A percentile compares a stretch with the other conserved stretches of the same genome.
Evolutionary conservation across 2,888 invertebrate species (phyloP).

Genomic region (Pristionchus entomophagus): DNA sequence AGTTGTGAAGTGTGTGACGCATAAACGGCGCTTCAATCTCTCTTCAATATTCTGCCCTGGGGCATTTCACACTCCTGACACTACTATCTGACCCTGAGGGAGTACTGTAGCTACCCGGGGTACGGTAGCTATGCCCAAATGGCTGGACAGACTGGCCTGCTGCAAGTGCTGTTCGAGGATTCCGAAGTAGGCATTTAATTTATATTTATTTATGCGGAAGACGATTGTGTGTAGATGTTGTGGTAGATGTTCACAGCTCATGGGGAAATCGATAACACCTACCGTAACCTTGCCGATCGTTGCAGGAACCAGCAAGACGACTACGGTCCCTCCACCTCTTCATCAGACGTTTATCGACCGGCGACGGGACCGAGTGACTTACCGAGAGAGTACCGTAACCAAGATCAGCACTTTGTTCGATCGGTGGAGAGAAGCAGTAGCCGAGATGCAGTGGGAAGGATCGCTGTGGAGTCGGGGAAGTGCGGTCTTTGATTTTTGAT

Average conservation of each 20-base stretch:
- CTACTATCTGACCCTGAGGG: neutral
- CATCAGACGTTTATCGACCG: neutral
- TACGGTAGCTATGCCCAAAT: slow-evolving; percentile 7
- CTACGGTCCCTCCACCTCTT: slow-evolving; percentile 31
- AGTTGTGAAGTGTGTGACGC: neutral
- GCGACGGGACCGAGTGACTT: neutral
- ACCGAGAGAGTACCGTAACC: neutral
- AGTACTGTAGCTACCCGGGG: neutral
- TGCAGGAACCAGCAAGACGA: slow-evolving; percentile 20
- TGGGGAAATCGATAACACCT: neutral
- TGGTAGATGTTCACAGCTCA: too few species aligned
- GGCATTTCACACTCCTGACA: neutral
- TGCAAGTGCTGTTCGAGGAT: slow-evolving; percentile 3
- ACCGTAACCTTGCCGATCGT: neutral
- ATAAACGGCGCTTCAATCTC: neutral
- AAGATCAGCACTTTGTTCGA: neutral
- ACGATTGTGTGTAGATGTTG: too few species aligned
- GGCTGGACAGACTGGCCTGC: neutral
- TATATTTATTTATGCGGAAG: too few species aligned
- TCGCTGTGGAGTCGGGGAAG: slow-evolving; percentile 10
- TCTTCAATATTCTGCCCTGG: too few species aligned
- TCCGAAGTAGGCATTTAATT: neutral
- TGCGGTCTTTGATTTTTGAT: neutral
- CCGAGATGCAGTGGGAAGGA: neutral
- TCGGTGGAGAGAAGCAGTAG: slow-evolving; percentile 9